phyloP scores from a whole-genome alignment of 2,888 invertebrate genomes.

The Muscina levida region DNA sequence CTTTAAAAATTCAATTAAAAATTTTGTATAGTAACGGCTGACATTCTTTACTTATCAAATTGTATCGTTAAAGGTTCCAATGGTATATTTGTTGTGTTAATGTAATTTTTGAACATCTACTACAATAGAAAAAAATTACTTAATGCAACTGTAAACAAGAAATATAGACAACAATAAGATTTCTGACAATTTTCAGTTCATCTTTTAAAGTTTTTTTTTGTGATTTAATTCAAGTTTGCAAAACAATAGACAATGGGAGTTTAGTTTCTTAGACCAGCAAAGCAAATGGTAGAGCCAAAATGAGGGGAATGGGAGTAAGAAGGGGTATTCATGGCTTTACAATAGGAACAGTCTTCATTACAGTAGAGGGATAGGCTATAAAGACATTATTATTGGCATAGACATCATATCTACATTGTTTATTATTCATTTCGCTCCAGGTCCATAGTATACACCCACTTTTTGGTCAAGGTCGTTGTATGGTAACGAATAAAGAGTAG shows the following conservation, averaged over 20 bases:
- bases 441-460: slow-evolving; percentile 60
- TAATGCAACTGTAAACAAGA: slow-evolving; percentile 30
- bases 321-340: too few species aligned
- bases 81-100: too few species aligned
- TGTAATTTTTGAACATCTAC: too few species aligned
- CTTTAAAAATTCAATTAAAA: too few species aligned
- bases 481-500: too few species aligned
- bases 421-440: slow-evolving; percentile 1
- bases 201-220: slow-evolving; percentile 7
- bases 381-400: too few species aligned
- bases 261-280: slow-evolving; percentile 8
- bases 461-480: slow-evolving; percentile 57
- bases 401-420: slow-evolving; percentile 5
- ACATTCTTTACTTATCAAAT: too few species aligned
- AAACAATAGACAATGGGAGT: slow-evolving; percentile 49
- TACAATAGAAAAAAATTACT: slow-evolving; percentile 12
- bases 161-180: background rate
- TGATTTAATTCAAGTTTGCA: slow-evolving; percentile 52
- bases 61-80: too few species aligned
- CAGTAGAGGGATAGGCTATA: background rate
- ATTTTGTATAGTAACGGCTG: too few species aligned
- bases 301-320: background rate
- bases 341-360: background rate
- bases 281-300: background rate
- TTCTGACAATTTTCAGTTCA: background rate